A percentile compares a stretch with the other conserved stretches of the same genome.
phyloP scores from a whole-genome alignment of 2,797 vertebrate species.

The Falco rusticolus region DNA sequence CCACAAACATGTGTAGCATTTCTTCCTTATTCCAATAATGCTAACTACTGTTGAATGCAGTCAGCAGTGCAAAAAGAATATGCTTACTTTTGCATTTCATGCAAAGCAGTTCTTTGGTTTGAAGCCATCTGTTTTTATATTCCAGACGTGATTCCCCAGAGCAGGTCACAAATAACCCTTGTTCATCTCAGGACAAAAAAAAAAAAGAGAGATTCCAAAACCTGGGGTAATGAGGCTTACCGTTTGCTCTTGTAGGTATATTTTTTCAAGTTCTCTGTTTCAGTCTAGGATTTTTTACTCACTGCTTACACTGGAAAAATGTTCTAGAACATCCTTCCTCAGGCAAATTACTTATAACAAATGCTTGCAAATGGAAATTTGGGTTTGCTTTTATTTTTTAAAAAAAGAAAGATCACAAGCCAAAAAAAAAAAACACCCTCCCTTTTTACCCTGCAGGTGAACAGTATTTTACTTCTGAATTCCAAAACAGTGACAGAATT shows the following conservation, averaged over 20 bases:
- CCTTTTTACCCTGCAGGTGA: neutral
- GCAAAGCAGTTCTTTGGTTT: neutral
- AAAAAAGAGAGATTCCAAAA: neutral
- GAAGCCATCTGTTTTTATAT: neutral
- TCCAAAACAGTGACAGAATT: accelerated
- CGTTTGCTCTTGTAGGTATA: neutral
- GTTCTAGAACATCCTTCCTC: neutral
- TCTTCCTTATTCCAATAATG: neutral
- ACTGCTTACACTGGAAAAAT: neutral
- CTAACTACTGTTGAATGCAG: neutral
- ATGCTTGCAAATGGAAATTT: neutral
- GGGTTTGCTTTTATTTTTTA: neutral
- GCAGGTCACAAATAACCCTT: neutral
- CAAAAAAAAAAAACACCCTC: neutral
- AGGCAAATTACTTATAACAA: neutral
- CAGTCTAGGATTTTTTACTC: neutral
- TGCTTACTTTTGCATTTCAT: neutral
- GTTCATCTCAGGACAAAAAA: neutral
- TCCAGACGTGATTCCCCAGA: neutral
- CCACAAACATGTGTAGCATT: neutral
- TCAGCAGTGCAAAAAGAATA: neutral
- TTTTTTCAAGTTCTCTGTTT: neutral
- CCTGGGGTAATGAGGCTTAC: neutral
- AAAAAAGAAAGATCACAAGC: neutral
- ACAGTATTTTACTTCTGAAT: neutral